Evolutionary conservation across 2,113 vertebrate genomes (phyloP).

Genomic region (Emydura subglobosa): DNA sequence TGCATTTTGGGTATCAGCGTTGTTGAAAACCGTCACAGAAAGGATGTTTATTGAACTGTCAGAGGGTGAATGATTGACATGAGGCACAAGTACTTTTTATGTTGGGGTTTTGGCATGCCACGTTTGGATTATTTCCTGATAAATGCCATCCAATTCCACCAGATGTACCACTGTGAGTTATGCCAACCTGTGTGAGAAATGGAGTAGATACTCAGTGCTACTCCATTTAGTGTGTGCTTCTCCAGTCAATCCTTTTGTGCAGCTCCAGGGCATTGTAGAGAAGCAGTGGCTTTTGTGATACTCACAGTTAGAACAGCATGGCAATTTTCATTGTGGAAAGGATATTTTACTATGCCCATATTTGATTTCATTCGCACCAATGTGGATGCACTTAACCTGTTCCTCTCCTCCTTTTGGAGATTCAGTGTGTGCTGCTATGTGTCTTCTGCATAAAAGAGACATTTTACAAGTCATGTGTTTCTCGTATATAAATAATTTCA

Average conservation of each 20-base stretch:
- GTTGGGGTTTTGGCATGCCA: constrained; percentile 79
- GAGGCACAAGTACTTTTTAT: constrained; percentile 77
- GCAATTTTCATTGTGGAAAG: constrained; percentile 29
- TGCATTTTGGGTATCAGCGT: constrained; percentile 67
- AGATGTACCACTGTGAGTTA: constrained; percentile 73
- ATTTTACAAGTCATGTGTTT: constrained; percentile 54
- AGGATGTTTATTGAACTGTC: constrained; percentile 79
- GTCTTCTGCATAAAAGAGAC: constrained; percentile 26
- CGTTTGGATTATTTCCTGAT: constrained; percentile 80
- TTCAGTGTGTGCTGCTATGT: constrained; percentile 25
- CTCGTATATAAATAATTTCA: constrained; percentile 54
- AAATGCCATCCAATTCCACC: constrained; percentile 80
- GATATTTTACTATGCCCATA: constrained; percentile 36
- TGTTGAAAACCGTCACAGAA: constrained; percentile 76
- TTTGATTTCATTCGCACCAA: constrained; percentile 41
- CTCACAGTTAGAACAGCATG: constrained; percentile 67
- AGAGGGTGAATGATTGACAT: constrained; percentile 81
- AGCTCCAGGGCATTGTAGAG: constrained; percentile 66
- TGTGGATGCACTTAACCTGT: not conserved
- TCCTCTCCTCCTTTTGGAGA: constrained; percentile 12
- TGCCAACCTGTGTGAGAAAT: constrained; percentile 77
- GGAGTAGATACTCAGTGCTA: constrained; percentile 66
- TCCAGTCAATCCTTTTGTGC: constrained; percentile 73
- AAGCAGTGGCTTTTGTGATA: constrained; percentile 68
- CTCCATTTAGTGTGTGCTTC: constrained; percentile 73